Percentiles rank a stretch among this genome's conserved stretches.
Conservation (phyloP, 2,797 vertebrate genomes). For the Etheostoma nigrum region DNA sequence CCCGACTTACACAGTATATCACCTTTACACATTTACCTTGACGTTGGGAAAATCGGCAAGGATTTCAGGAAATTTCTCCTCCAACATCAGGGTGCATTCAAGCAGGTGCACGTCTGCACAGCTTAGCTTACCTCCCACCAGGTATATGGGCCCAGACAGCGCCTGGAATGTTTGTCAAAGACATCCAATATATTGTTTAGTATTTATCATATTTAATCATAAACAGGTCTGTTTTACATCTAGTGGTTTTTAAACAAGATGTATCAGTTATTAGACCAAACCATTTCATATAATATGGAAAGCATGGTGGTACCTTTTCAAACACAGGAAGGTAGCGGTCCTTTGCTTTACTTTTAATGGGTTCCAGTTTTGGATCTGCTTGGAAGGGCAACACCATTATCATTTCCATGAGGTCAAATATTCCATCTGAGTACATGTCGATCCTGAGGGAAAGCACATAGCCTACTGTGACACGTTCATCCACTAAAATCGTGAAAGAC, state of each 20-base stretch:
- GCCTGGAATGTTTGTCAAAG: conserved; percentile 74
- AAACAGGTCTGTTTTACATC: not conserved
- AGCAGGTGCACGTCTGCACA: conserved; percentile 90
- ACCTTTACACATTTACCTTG: conserved; percentile 58
- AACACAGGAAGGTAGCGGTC: conserved; percentile 88
- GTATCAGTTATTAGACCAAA: not conserved
- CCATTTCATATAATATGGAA: not conserved
- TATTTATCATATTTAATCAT: not conserved
- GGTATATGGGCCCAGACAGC: conserved; percentile 81
- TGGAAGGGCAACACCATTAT: conserved; percentile 80
- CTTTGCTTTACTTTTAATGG: conserved; percentile 84
- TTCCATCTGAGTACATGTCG: conserved; percentile 91
- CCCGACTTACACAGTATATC: not conserved
- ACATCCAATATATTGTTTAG: not conserved
- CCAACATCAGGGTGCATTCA: conserved; percentile 87
- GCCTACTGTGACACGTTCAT: not conserved
- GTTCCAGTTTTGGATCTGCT: conserved; percentile 70
- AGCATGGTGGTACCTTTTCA: conserved; percentile 85
- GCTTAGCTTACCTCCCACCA: conserved; percentile 90
- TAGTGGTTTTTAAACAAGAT: not conserved
- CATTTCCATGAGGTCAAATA: conserved; percentile 87
- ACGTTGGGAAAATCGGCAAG: conserved; percentile 80
- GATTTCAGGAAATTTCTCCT: conserved; percentile 86
- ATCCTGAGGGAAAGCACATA: conserved; percentile 80
- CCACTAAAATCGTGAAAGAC: not conserved